A percentile compares a stretch with the other conserved stretches of the same genome.
Evolutionary conservation across 2,888 invertebrate species (phyloP).

Genomic region (Diadromus collaris): DNA sequence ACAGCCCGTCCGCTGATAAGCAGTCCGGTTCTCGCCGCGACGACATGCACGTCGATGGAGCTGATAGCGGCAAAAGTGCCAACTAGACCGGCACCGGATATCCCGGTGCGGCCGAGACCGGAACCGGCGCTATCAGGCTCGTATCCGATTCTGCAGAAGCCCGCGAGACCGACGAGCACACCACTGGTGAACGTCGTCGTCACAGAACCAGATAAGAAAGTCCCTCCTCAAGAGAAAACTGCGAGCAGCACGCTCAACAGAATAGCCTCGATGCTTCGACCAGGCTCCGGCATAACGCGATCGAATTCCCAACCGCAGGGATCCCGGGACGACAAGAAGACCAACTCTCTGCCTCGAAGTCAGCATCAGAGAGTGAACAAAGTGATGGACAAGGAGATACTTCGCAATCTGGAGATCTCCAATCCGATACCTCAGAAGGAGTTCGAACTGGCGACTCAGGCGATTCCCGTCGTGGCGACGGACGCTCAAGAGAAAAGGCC

Average conservation of each 20-base stretch:
- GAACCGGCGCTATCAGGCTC: constrained; percentile 71
- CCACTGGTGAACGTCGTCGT: constrained; percentile 66
- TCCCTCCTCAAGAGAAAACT: constrained; percentile 49
- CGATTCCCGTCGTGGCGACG: constrained; percentile 83
- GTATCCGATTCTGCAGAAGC: constrained; percentile 75
- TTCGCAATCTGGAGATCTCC: constrained; percentile 91
- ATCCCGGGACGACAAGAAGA: constrained; percentile 80
- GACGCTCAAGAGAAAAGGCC: constrained; percentile 82
- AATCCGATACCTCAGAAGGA: constrained; percentile 89
- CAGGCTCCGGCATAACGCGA: constrained; percentile 80
- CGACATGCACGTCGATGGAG: constrained; percentile 90
- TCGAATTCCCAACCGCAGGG: constrained; percentile 82
- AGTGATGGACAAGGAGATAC: constrained; percentile 85
- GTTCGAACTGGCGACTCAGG: constrained; percentile 83
- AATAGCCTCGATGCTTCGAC: constrained; percentile 86
- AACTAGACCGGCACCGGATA: constrained; percentile 82
- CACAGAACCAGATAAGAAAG: constrained; percentile 79
- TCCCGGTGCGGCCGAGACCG: constrained; percentile 84
- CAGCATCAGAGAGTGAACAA: constrained; percentile 85
- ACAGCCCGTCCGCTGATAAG: constrained; percentile 89
- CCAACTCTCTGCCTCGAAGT: constrained; percentile 83
- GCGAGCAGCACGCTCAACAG: constrained; percentile 84
- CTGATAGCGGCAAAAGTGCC: constrained; percentile 83
- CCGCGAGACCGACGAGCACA: constrained; percentile 72
- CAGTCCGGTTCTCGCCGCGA: constrained; percentile 90